Conservation (phyloP, 2,113 vertebrate genomes). For the Geococcyx californianus region DNA sequence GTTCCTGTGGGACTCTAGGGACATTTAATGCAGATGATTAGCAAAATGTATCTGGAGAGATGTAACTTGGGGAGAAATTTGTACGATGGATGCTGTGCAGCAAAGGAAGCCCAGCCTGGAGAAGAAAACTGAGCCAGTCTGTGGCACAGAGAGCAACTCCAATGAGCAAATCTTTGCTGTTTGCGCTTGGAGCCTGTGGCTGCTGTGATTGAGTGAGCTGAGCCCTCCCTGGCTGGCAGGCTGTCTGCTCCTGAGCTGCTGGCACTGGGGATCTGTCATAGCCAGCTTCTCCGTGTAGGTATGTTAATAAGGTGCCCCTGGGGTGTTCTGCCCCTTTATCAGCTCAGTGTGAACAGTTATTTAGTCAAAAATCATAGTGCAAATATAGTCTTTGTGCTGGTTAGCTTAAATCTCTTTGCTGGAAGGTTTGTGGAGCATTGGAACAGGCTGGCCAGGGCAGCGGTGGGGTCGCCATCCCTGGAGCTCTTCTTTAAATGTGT, state of each 20-base stretch:
- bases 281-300: background rate
- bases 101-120: background rate
- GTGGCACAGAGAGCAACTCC: background rate
- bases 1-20: background rate
- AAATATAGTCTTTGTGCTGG: background rate
- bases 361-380: background rate
- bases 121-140: background rate
- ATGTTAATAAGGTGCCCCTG: background rate
- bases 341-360: background rate
- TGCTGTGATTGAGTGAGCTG: background rate
- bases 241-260: background rate
- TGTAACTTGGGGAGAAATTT: background rate
- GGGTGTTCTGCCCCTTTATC: background rate
- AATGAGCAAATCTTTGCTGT: background rate
- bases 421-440: no score
- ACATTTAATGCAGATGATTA: background rate
- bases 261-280: background rate
- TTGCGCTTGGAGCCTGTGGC: background rate
- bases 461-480: no score
- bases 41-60: background rate
- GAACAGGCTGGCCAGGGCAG: no score
- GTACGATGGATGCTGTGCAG: accelerated
- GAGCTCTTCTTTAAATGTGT: no score
- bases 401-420: background rate
- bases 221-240: background rate